Percentiles rank a stretch among this genome's conserved stretches.
These are phyloP conservation scores for Temnopleurus reevesii DNA, from an alignment of 53 echinoderm and acorn worm species.

Conservation along the genomic window DNA sequence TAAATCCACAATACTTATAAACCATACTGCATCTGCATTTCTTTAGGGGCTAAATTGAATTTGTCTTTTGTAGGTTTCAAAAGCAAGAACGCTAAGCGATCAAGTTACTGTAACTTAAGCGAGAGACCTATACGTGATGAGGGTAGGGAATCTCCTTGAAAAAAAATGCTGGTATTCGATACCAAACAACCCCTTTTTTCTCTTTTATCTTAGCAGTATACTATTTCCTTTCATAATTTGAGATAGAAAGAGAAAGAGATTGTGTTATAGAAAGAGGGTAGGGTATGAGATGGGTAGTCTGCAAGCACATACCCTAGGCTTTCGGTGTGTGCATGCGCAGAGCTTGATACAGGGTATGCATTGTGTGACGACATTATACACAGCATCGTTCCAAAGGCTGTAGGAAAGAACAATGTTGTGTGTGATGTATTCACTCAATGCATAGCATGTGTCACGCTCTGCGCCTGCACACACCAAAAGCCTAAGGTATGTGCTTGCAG, in stretches of 20 bases:
- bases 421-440: no score
- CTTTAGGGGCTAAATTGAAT: background rate
- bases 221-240: slow-evolving; percentile 36
- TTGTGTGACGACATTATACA: no score
- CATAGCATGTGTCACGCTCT: no score
- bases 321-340: no score
- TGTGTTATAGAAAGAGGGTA: background rate
- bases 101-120: slow-evolving; percentile 27
- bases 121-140: background rate
- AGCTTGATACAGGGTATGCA: no score
- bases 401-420: no score
- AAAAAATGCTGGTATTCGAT: background rate
- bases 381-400: no score
- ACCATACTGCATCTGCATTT: no score
- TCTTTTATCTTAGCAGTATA: slow-evolving; percentile 4
- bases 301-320: no score
- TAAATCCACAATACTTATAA: no score
- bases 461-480: no score
- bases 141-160: slow-evolving; percentile 7
- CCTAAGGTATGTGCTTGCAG: no score
- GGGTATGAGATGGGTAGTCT: background rate
- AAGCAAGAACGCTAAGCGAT: background rate
- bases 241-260: slow-evolving; percentile 6
- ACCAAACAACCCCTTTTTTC: background rate
- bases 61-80: background rate